Conservation (phyloP, 2,797 vertebrate species). For the Notamacropus eugenii region DNA sequence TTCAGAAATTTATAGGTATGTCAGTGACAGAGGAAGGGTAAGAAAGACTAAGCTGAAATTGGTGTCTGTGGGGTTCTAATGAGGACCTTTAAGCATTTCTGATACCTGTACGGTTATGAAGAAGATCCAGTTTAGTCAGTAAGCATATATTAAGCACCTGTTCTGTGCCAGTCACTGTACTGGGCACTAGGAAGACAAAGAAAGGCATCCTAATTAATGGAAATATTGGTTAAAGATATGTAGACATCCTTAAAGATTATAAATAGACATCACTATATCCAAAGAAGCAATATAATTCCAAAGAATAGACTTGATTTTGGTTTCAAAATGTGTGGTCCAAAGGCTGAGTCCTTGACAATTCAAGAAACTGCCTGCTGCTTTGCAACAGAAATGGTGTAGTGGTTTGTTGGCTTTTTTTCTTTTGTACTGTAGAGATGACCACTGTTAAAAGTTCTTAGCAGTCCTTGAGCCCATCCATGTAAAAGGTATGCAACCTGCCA, state of each 20-base stretch:
- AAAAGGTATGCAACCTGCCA: slow-evolving; percentile 58
- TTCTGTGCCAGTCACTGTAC: not conserved
- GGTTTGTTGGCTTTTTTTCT: slow-evolving; percentile 3
- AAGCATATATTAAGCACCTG: not conserved
- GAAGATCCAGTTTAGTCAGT: not conserved
- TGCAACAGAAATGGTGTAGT: slow-evolving; percentile 39
- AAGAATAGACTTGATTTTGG: slow-evolving; percentile 71
- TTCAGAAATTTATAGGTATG: not conserved
- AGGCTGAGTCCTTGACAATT: slow-evolving; percentile 67
- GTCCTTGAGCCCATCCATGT: slow-evolving; percentile 54
- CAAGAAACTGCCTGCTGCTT: slow-evolving; percentile 72
- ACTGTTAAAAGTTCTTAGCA: slow-evolving; percentile 75
- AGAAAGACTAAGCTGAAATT: not conserved
- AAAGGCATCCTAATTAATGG: slow-evolving; percentile 46
- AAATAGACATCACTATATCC: slow-evolving; percentile 67
- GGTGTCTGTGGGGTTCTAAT: not conserved
- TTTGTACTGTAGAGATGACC: slow-evolving; percentile 74
- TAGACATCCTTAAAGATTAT: slow-evolving; percentile 41
- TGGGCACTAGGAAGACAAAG: not conserved
- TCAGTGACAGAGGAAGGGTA: not conserved
- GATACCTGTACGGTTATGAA: not conserved
- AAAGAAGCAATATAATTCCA: slow-evolving; percentile 76
- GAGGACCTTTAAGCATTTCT: not conserved
- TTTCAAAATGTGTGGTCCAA: slow-evolving; percentile 77
- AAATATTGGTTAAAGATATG: slow-evolving; percentile 50